These are phyloP conservation scores for Buphagus erythrorhynchus DNA, from an alignment of 2,797 vertebrate species.

Conservation along the genomic window DNA sequence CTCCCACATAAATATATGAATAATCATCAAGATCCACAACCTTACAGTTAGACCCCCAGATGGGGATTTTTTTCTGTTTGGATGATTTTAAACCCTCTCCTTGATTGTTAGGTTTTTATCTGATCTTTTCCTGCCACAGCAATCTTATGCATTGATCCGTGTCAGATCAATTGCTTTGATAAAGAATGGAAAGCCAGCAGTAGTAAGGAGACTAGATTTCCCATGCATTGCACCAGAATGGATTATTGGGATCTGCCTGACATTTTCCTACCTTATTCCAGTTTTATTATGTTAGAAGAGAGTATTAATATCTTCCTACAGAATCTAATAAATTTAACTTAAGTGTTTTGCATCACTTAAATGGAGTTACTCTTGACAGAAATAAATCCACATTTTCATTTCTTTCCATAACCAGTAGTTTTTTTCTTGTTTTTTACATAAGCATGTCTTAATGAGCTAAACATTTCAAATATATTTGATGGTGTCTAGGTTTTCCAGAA, in stretches of 20 bases:
- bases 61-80: neutral
- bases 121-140: neutral
- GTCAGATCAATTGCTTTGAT: neutral
- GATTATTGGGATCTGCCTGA: neutral
- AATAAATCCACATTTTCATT: neutral
- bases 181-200: neutral
- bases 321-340: neutral
- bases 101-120: neutral
- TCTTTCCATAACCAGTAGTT: neutral
- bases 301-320: neutral
- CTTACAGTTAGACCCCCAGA: neutral
- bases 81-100: neutral
- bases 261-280: neutral
- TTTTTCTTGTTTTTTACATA: neutral
- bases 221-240: neutral
- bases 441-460: neutral
- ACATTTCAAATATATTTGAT: neutral
- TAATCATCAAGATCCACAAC: neutral
- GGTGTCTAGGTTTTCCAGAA: slow-evolving; percentile 92
- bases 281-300: neutral
- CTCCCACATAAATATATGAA: neutral
- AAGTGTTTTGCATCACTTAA: neutral
- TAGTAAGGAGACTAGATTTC: neutral
- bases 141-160: neutral
- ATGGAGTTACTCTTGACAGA: neutral